Evolutionary conservation across 2,888 invertebrate genomes (phyloP).

Genomic region (Baccha elongata): DNA sequence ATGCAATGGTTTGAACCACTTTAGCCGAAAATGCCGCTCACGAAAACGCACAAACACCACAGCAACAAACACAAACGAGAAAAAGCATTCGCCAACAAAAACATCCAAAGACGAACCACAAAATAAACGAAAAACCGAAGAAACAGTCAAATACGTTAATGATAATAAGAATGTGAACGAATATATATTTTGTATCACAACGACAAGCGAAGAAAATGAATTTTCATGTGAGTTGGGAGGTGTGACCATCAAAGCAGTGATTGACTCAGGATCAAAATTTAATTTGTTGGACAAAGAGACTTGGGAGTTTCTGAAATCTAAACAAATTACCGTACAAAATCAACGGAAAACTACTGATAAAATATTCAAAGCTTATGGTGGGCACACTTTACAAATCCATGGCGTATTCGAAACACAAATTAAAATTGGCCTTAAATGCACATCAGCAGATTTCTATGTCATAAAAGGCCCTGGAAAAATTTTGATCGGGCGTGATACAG

Average conservation of each 20-base stretch:
- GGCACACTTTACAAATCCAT: constrained; percentile 7
- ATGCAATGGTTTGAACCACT: constrained; percentile 7
- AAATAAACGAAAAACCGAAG: constrained; percentile 4
- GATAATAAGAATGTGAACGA: constrained; percentile 13
- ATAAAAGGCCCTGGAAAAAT: constrained; percentile 23
- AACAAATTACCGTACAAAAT: constrained; percentile 3
- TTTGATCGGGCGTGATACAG: constrained; percentile 23
- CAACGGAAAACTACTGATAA: constrained; percentile 34
- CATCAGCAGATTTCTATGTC: constrained; percentile 35
- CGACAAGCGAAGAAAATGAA: constrained; percentile 5
- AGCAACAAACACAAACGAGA: background rate
- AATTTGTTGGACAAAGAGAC: constrained; percentile 33
- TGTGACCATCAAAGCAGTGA: background rate
- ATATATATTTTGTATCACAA: constrained; percentile 16
- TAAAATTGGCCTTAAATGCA: constrained; percentile 1
- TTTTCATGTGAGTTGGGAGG: background rate
- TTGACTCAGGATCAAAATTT: constrained; percentile 6
- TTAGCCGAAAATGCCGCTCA: constrained; percentile 7
- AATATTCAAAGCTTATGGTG: constrained; percentile 38
- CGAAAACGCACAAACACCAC: constrained; percentile 12
- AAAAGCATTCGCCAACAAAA: constrained; percentile 8
- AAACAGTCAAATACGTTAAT: constrained; percentile 10
- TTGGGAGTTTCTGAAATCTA: constrained; percentile 28
- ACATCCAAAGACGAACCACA: constrained; percentile 4
- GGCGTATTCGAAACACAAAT: constrained; percentile 40